phyloP scores from a whole-genome alignment of 2,113 vertebrate species.

The Anoplopoma fimbria region DNA sequence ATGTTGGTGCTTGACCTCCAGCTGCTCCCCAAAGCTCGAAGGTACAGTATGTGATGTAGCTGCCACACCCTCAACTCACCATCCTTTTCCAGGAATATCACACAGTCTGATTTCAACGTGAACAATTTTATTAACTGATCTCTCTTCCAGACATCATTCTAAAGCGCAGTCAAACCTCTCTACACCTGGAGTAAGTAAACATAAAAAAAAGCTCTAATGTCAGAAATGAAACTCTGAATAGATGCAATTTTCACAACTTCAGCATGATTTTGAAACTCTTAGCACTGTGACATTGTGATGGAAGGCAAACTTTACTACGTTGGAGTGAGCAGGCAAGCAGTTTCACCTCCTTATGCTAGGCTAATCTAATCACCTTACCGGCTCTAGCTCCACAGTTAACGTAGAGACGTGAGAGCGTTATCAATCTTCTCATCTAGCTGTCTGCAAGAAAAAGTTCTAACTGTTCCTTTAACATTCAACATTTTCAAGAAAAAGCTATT shows the following conservation, averaged over 20 bases:
- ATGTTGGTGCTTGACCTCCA: conserved; percentile 78
- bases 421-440: neutral
- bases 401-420: neutral
- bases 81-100: neutral
- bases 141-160: conserved; percentile 44
- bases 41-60: conserved; percentile 44
- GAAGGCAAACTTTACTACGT: neutral
- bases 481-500: neutral
- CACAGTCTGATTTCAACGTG: neutral
- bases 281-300: too few species aligned
- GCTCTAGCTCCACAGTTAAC: neutral
- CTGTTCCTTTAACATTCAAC: neutral
- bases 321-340: neutral
- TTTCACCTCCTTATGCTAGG: neutral
- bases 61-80: neutral
- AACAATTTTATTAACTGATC: neutral
- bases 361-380: neutral
- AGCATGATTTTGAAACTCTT: neutral
- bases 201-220: neutral
- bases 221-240: neutral
- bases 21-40: conserved; percentile 44
- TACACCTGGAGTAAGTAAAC: conserved; percentile 45
- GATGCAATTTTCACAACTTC: neutral
- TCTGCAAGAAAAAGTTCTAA: neutral
- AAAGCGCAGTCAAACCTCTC: neutral